A percentile compares a stretch with the other conserved stretches of the same genome.
Evolutionary conservation across 1,140 invertebrate genomes (phyloP).

Genomic region (Epicauta chinensis): DNA sequence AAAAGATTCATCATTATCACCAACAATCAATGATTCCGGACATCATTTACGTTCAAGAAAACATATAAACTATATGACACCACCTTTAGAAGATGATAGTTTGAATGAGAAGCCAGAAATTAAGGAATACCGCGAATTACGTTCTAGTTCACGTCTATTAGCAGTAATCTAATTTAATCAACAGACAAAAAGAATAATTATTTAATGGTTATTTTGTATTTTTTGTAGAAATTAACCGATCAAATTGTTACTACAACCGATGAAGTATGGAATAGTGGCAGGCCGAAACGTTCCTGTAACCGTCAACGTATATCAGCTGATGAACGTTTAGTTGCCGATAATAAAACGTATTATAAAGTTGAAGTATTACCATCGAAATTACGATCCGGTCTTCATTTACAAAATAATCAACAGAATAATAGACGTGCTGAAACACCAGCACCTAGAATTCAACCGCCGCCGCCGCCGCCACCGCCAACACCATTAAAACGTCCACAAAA

Average conservation of each 20-base stretch:
- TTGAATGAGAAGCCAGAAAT: conserved; percentile 20
- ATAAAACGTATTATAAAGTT: conserved; percentile 65
- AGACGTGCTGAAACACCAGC: conserved; percentile 28
- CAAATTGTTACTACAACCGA: conserved; percentile 16
- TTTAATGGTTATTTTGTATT: conserved; percentile 2
- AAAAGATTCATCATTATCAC: conserved; percentile 26
- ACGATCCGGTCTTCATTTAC: conserved; percentile 44
- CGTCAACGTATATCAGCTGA: conserved; percentile 48
- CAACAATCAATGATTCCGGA: conserved; percentile 20
- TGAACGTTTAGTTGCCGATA: conserved; percentile 53
- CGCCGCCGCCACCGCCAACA: too few relatives aligned
- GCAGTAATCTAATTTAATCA: conserved; percentile 23
- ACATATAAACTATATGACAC: conserved; percentile 33
- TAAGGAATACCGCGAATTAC: conserved; percentile 29
- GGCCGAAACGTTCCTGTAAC: conserved; percentile 38
- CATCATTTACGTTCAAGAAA: conserved; percentile 34
- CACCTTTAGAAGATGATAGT: conserved; percentile 34
- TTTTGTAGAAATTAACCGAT: conserved; percentile 26
- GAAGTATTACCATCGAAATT: conserved; percentile 64
- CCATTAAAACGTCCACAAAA: conserved; percentile 1
- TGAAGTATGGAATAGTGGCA: conserved; percentile 37
- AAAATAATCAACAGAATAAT: conserved; percentile 7
- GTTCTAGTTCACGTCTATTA: conserved; percentile 30
- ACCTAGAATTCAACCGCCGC: neutral
- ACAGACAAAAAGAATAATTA: neutral